A percentile compares a stretch with the other conserved stretches of the same genome.
Evolutionary conservation across 2,113 vertebrate genomes (phyloP).

Genomic region (Melanerpes aurifrons): DNA sequence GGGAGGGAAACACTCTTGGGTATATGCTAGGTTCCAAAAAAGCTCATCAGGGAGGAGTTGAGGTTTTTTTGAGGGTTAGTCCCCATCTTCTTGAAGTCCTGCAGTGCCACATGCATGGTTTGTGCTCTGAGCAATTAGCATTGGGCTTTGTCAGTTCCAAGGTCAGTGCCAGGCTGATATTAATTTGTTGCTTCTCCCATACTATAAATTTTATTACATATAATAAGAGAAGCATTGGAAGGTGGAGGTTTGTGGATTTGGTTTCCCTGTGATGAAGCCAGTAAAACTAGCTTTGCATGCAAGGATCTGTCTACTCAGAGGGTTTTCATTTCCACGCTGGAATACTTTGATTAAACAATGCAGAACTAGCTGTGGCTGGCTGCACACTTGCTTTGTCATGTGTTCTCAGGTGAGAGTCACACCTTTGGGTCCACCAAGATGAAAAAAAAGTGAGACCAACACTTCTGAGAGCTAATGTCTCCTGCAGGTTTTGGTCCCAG

Average conservation of each 20-base stretch:
- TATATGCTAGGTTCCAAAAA: neutral
- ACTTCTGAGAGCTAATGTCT: neutral
- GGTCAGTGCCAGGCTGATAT: neutral
- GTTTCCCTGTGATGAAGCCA: neutral
- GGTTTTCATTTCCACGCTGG: neutral
- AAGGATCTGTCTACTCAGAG: neutral
- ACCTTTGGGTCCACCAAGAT: neutral
- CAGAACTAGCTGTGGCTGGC: conserved; percentile 12
- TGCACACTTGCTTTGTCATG: neutral
- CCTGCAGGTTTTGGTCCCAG: neutral
- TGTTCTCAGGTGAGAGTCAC: neutral
- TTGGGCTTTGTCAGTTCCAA: neutral
- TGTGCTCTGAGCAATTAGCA: neutral
- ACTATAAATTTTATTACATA: neutral
- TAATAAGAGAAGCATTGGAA: neutral
- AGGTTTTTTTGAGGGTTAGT: neutral
- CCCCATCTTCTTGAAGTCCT: too few species aligned
- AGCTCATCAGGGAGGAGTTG: neutral
- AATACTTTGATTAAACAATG: conserved; percentile 36
- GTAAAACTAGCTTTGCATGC: conserved; percentile 34
- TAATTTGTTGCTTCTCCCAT: neutral
- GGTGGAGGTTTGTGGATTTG: neutral
- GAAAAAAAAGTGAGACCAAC: fast-evolving
- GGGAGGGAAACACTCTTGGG: neutral
- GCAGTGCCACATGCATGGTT: neutral